Evolutionary conservation across 2,113 vertebrate species (phyloP).

Genomic region (Cavia aperea): DNA sequence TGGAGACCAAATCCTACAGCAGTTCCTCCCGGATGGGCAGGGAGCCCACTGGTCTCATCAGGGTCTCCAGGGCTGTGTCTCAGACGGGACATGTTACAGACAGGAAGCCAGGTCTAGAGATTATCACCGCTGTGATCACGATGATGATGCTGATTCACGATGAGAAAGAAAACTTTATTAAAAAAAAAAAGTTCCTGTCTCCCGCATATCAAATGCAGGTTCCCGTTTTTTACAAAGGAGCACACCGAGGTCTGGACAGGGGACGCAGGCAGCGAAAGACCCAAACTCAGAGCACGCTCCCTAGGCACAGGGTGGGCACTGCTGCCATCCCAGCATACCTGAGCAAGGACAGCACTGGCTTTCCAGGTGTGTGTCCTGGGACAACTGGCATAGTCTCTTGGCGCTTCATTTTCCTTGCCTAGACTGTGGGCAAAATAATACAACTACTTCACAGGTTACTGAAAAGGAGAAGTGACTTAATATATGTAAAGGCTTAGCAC

Average conservation of each 20-base stretch:
- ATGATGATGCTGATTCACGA: conserved; percentile 14
- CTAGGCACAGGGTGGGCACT: neutral
- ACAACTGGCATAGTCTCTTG: neutral
- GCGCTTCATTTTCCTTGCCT: neutral
- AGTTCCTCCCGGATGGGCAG: neutral
- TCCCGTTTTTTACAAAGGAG: conserved; percentile 12
- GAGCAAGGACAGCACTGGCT: neutral
- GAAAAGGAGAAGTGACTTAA: neutral
- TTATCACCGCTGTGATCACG: neutral
- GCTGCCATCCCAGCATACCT: neutral
- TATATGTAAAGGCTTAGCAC: neutral
- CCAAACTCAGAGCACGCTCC: neutral
- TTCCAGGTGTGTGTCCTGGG: neutral
- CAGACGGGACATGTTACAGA: neutral
- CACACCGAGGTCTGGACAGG: neutral
- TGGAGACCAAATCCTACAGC: conserved; percentile 20
- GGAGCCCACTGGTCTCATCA: neutral
- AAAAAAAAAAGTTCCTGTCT: neutral
- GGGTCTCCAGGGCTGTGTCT: neutral
- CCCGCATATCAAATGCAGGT: neutral
- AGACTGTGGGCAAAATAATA: neutral
- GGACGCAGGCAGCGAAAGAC: neutral
- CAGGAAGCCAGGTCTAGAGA: neutral
- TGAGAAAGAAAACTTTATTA: neutral
- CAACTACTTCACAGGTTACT: neutral